Conservation (phyloP, 2,113 vertebrate genomes). For the Neolamprologus modestus region DNA sequence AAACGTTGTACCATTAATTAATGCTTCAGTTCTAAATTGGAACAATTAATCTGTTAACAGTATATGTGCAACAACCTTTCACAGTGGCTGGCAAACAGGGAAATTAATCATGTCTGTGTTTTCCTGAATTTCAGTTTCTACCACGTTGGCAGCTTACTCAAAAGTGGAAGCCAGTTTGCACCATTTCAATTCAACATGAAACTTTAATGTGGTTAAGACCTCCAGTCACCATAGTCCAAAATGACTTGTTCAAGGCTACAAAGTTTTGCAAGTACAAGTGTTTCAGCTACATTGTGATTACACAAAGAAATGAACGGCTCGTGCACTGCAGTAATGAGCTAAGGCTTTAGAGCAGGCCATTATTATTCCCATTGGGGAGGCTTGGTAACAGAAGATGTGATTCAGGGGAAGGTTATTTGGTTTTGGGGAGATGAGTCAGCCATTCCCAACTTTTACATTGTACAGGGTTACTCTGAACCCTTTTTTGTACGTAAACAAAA, state of each 20-base stretch:
- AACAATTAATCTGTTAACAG: neutral
- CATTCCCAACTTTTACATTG: neutral
- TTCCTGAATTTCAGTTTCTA: neutral
- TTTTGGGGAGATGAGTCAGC: neutral
- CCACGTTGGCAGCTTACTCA: neutral
- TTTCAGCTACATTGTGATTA: neutral
- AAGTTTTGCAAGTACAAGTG: neutral
- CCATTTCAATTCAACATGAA: neutral
- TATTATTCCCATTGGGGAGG: neutral
- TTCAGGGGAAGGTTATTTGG: neutral
- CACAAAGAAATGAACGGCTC: neutral
- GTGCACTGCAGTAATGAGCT: neutral
- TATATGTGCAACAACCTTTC: neutral
- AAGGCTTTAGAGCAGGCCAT: neutral
- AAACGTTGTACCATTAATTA: neutral
- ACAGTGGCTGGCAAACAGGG: neutral
- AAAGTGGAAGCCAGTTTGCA: neutral
- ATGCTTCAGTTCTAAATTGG: neutral
- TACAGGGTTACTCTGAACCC: neutral
- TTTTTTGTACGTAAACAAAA: neutral
- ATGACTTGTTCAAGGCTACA: neutral
- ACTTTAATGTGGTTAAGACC: neutral
- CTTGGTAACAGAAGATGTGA: neutral
- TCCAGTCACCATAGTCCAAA: neutral
- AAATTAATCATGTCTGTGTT: neutral